phyloP scores from a whole-genome alignment of 2,888 invertebrate species.

The Sipha maydis region DNA sequence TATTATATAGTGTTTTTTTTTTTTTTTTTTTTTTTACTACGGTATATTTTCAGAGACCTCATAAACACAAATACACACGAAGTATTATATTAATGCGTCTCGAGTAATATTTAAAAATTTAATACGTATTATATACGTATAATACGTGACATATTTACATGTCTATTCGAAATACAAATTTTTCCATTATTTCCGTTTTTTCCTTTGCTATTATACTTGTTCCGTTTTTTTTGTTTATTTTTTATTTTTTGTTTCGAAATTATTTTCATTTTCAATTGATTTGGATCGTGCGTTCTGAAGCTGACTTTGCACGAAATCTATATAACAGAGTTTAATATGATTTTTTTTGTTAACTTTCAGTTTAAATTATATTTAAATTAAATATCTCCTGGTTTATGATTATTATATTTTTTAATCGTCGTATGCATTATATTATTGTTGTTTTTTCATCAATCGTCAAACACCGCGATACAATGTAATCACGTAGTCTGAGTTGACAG shows the following conservation, averaged over 20 bases:
- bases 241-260: no score
- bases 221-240: background rate
- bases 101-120: background rate
- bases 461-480: no score
- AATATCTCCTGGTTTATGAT: background rate
- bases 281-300: background rate
- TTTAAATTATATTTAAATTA: no score
- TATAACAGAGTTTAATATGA: background rate
- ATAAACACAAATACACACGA: background rate
- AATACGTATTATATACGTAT: background rate
- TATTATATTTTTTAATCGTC: background rate
- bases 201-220: background rate
- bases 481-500: background rate
- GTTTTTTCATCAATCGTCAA: no score
- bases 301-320: background rate
- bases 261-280: background rate
- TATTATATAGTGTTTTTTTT: constrained; percentile 18
- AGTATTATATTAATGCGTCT: background rate
- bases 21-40: background rate
- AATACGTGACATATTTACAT: background rate
- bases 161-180: no score
- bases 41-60: background rate
- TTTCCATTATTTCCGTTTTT: background rate
- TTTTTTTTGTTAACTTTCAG: background rate
- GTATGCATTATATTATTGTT: background rate